phyloP scores from a whole-genome alignment of 1,140 invertebrate species.

The Condylostylus longicornis region DNA sequence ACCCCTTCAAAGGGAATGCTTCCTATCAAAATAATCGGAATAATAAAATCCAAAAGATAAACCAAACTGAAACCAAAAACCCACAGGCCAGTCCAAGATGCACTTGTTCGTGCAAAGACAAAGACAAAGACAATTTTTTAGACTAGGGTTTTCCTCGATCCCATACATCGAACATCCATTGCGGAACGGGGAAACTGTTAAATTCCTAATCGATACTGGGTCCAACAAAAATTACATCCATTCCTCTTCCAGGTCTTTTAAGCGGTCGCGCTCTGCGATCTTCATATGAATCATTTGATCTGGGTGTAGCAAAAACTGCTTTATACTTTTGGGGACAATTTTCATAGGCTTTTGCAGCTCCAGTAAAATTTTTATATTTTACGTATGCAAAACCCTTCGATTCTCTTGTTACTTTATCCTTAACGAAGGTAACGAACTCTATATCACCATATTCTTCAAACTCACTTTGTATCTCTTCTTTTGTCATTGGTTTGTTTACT shows the following conservation, averaged over 20 bases:
- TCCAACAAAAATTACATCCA: slow-evolving; percentile 13
- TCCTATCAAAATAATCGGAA: too few species aligned
- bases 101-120: too few species aligned
- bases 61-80: too few species aligned
- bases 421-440: slow-evolving; percentile 66
- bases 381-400: slow-evolving; percentile 89
- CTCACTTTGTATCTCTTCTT: slow-evolving; percentile 62
- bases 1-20: too few species aligned
- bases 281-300: too few species aligned
- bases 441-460: slow-evolving; percentile 75
- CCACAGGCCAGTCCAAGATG: too few species aligned
- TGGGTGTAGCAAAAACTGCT: slow-evolving; percentile 70
- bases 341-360: slow-evolving; percentile 79
- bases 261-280: too few species aligned
- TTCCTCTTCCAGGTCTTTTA: too few species aligned
- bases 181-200: slow-evolving; percentile 7
- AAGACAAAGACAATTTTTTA: too few species aligned
- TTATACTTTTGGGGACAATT: slow-evolving; percentile 76
- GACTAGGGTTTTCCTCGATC: slow-evolving; percentile 11
- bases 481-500: slow-evolving; percentile 62
- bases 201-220: slow-evolving; percentile 9
- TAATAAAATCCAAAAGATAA: too few species aligned
- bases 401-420: slow-evolving; percentile 62
- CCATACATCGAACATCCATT: slow-evolving; percentile 11
- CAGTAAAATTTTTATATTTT: slow-evolving; percentile 63